Conservation (phyloP, 2,888 invertebrate genomes). For the Parapristionchus giblindavisi region DNA sequence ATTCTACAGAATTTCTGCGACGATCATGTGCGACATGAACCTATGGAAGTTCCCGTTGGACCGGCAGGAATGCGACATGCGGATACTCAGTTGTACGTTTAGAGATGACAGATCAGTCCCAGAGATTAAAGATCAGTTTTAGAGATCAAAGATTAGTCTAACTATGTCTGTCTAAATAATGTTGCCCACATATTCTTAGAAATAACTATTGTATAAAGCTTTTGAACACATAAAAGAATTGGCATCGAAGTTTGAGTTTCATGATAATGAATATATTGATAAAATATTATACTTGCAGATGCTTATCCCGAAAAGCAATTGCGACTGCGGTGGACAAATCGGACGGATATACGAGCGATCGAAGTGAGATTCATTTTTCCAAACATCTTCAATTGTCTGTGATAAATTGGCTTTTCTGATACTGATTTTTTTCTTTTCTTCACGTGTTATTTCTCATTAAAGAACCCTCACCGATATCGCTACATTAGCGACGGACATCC, state of each 20-base stretch:
- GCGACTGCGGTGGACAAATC: conserved; percentile 63
- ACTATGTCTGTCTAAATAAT: neutral
- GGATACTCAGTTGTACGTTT: conserved; percentile 72
- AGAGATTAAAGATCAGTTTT: neutral
- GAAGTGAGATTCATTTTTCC: conserved; percentile 53
- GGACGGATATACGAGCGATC: conserved; percentile 60
- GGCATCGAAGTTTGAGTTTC: too few relatives aligned
- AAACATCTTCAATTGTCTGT: too few relatives aligned
- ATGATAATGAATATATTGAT: neutral
- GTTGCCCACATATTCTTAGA: neutral
- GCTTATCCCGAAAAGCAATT: conserved; percentile 68
- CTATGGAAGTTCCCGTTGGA: conserved; percentile 71
- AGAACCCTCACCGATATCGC: too few relatives aligned
- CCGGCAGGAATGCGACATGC: conserved; percentile 73
- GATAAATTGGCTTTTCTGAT: too few relatives aligned
- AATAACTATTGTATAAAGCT: neutral
- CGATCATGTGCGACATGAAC: conserved; percentile 55
- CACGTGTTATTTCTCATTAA: neutral
- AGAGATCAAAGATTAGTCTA: conserved; percentile 45
- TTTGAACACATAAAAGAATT: neutral
- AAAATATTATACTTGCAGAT: conserved; percentile 46
- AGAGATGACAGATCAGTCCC: too few relatives aligned
- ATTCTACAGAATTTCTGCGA: conserved; percentile 35
- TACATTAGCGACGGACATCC: too few relatives aligned
- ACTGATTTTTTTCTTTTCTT: neutral